These are phyloP conservation scores for Amphibalanus amphitrite DNA, from an alignment of 1,140 invertebrate genomes.

Conservation along the genomic window DNA sequence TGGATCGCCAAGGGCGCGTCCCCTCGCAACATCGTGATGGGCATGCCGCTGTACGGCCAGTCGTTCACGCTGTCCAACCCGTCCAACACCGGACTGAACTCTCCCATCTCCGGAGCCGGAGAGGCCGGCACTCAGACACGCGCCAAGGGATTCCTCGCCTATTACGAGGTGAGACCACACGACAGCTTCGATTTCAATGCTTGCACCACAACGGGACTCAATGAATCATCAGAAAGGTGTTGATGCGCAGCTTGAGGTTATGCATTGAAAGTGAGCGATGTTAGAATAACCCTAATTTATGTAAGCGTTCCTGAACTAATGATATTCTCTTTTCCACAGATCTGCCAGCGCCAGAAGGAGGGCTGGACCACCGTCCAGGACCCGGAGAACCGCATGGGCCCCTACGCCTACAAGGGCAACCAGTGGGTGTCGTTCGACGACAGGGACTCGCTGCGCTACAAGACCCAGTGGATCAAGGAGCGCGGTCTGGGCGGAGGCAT, in stretches of 20 bases:
- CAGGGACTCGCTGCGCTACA: conserved; percentile 44
- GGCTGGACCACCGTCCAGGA: conserved; percentile 65
- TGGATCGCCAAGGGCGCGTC: conserved; percentile 42
- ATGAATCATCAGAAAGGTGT: too few species aligned
- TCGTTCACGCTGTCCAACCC: conserved; percentile 38
- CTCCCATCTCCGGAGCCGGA: conserved; percentile 35
- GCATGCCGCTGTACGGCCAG: conserved; percentile 45
- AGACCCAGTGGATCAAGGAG: conserved; percentile 50
- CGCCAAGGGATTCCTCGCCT: conserved; percentile 41
- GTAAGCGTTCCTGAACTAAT: too few species aligned
- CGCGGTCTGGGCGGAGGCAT: conserved; percentile 67
- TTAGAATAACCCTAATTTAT: too few species aligned
- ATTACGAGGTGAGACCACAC: conserved; percentile 32
- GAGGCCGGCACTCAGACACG: conserved; percentile 56
- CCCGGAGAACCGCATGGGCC: conserved; percentile 52
- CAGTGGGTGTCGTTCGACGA: conserved; percentile 81
- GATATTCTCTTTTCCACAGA: conserved; percentile 11
- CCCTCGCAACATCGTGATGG: conserved; percentile 41
- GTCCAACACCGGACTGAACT: conserved; percentile 32
- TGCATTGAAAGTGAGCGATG: too few species aligned
- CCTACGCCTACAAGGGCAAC: conserved; percentile 59
- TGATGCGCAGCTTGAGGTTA: too few species aligned
- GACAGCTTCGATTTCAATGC: too few species aligned
- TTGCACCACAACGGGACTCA: too few species aligned
- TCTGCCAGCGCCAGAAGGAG: conserved; percentile 19